Evolutionary conservation across 2,113 vertebrate genomes (phyloP).

Genomic region (Dasyprocta punctata): DNA sequence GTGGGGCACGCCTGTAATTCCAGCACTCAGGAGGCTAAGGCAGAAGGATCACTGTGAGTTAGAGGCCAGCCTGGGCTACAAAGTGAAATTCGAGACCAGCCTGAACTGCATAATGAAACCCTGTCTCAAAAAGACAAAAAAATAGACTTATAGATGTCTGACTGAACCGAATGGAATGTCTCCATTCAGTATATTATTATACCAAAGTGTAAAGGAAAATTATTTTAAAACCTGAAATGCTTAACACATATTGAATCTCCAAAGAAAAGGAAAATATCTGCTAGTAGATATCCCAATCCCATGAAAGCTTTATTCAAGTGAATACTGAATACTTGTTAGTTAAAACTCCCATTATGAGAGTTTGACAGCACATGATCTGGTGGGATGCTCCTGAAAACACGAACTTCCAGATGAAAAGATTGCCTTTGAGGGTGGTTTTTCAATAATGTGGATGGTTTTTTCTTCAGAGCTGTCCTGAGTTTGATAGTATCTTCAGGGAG

Average conservation of each 20-base stretch:
- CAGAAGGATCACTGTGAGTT: background rate
- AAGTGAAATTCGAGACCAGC: background rate
- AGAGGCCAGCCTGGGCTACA: background rate
- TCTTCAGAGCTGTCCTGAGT: conserved; percentile 31
- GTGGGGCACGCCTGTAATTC: background rate
- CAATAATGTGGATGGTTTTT: conserved; percentile 40
- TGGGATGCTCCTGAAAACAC: background rate
- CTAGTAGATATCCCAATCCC: background rate
- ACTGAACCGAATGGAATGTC: background rate
- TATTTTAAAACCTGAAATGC: background rate
- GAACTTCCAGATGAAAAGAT: background rate
- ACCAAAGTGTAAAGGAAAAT: background rate
- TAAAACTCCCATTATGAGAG: conserved; percentile 9
- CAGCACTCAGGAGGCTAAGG: background rate
- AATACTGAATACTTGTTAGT: background rate
- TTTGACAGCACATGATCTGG: background rate
- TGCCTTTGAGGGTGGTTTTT: conserved; percentile 36
- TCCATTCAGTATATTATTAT: background rate
- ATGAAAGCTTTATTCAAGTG: conserved; percentile 34
- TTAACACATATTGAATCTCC: background rate
- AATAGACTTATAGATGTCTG: background rate
- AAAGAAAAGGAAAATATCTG: conserved; percentile 30
- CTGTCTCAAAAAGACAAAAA: background rate
- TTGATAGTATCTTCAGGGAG: conserved; percentile 46
- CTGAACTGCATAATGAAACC: background rate